Percentiles rank a stretch among this genome's conserved stretches.
phyloP scores from a whole-genome alignment of 2,113 vertebrate species.

The Opisthocomus hoazin region DNA sequence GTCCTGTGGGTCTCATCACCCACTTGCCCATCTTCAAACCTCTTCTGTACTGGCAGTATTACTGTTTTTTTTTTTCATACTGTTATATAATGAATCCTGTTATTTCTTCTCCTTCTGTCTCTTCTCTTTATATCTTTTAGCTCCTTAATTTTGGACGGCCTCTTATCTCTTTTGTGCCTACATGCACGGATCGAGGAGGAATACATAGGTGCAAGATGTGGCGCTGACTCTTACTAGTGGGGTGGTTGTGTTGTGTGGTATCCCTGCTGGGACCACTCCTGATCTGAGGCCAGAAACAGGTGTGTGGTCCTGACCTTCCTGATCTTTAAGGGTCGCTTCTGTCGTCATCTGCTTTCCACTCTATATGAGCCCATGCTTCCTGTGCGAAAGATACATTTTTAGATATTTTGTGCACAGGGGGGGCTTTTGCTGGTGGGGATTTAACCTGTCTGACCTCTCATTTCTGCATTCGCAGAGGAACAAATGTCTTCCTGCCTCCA shows the following conservation, averaged over 20 bases:
- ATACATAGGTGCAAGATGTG: neutral
- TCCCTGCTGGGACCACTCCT: neutral
- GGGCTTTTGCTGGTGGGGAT: neutral
- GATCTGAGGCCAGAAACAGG: neutral
- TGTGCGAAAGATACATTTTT: rapidly evolving
- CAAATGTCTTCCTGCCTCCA: neutral
- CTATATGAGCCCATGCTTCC: neutral
- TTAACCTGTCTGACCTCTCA: neutral
- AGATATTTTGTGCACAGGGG: neutral
- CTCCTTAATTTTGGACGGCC: constrained; percentile 12
- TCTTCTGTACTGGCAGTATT: neutral
- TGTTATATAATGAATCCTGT: constrained; percentile 40
- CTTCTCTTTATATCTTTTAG: constrained; percentile 22
- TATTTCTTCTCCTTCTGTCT: constrained; percentile 27
- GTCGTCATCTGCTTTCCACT: neutral
- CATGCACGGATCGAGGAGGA: neutral
- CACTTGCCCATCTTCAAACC: neutral
- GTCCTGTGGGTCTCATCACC: neutral
- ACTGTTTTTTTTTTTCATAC: neutral
- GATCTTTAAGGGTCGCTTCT: neutral
- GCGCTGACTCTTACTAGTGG: neutral
- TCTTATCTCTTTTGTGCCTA: neutral
- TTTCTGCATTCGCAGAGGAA: neutral
- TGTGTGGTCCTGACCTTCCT: neutral
- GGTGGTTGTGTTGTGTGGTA: neutral